phyloP scores from a whole-genome alignment of 2,888 invertebrate genomes.

The Heliconius hortense region DNA sequence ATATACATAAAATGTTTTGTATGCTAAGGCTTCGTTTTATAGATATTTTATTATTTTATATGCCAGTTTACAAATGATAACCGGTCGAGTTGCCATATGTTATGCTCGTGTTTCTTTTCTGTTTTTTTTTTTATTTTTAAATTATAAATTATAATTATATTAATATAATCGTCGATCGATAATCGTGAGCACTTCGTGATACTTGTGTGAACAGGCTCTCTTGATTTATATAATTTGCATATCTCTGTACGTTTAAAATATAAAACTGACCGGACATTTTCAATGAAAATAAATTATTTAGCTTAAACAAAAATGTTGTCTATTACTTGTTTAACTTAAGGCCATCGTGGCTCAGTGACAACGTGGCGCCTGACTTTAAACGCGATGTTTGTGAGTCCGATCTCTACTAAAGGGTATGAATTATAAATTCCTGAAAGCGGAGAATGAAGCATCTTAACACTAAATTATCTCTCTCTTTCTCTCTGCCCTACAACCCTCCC shows the following conservation, averaged over 20 bases:
- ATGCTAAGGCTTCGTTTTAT: not conserved
- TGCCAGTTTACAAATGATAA: not conserved
- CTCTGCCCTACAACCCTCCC: too few relatives aligned
- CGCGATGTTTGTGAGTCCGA: not conserved
- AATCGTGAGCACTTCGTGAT: not conserved
- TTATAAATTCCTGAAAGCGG: not conserved
- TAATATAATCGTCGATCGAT: too few relatives aligned
- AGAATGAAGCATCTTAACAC: not conserved
- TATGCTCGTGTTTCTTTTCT: not conserved
- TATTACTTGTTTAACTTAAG: not conserved
- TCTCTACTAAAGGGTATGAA: not conserved
- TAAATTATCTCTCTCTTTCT: too few relatives aligned
- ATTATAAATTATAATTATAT: not conserved
- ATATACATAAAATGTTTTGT: not conserved
- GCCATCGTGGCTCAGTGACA: not conserved
- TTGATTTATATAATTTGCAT: not conserved
- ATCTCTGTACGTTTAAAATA: not conserved
- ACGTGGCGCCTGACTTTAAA: too few relatives aligned
- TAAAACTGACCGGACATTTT: too few relatives aligned
- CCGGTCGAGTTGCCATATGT: not conserved
- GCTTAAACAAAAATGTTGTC: too few relatives aligned
- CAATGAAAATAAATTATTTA: too few relatives aligned
- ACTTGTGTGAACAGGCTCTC: not conserved
- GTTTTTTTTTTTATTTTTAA: not conserved
- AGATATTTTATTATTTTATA: not conserved